A percentile compares a stretch with the other conserved stretches of the same genome.
These are phyloP conservation scores for Ophion ventricosus DNA, from an alignment of 2,888 invertebrate genomes.

Conservation along the genomic window DNA sequence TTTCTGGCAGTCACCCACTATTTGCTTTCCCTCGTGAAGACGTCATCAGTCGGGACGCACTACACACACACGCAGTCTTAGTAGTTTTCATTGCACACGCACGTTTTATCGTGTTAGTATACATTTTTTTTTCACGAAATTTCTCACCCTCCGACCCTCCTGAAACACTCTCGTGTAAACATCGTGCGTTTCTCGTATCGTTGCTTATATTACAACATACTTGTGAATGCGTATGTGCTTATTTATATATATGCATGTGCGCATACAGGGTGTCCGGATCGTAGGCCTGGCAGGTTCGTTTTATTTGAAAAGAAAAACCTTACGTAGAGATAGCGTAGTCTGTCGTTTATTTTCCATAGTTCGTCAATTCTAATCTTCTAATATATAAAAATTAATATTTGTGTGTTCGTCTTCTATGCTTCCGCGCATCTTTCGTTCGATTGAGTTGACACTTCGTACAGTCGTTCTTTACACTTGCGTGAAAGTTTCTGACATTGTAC, in stretches of 20 bases:
- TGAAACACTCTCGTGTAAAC: conserved; percentile 48
- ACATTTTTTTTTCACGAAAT: conserved; percentile 41
- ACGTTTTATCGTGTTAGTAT: conserved; percentile 41
- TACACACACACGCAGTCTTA: conserved; percentile 12
- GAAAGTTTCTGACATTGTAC: no score
- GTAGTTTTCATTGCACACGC: conserved; percentile 32
- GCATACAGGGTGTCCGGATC: not conserved
- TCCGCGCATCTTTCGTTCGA: no score
- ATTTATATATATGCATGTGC: no score
- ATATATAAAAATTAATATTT: no score
- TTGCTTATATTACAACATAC: conserved; percentile 50
- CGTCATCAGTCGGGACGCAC: conserved; percentile 28
- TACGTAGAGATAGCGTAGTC: no score
- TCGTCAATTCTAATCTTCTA: no score
- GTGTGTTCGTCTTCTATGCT: no score
- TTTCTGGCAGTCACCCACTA: conserved; percentile 32
- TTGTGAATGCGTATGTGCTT: not conserved
- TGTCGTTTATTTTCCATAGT: no score
- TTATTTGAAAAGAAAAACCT: not conserved
- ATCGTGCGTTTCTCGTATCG: conserved; percentile 48
- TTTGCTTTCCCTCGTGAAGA: conserved; percentile 45
- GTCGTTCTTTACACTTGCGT: no score
- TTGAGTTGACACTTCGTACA: no score
- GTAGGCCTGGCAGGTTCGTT: not conserved
- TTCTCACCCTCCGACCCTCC: conserved; percentile 31